These are phyloP conservation scores for Scaptomyza cyrtandrae DNA, from an alignment of 2,888 invertebrate species.

Conservation along the genomic window DNA sequence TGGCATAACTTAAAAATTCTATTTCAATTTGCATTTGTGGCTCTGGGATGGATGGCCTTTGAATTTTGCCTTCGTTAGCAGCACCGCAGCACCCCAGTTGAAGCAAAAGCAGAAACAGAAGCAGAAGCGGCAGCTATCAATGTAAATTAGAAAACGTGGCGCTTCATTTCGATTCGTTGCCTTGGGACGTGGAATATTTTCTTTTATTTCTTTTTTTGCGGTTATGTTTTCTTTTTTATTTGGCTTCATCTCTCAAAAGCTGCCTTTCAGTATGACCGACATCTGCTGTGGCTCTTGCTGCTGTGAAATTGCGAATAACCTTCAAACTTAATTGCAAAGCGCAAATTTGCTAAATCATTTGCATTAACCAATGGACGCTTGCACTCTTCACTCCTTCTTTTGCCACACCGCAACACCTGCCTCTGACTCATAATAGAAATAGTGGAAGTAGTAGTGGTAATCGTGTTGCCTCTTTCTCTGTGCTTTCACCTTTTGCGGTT, in stretches of 20 bases:
- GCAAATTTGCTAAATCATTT: slow-evolving; percentile 68
- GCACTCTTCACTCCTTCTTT: neutral
- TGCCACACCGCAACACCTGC: neutral
- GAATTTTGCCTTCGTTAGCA: slow-evolving; percentile 65
- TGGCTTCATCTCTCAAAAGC: slow-evolving; percentile 32
- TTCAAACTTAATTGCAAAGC: slow-evolving; percentile 77
- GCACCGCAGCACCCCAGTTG: slow-evolving; percentile 7
- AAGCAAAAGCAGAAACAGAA: slow-evolving; percentile 2
- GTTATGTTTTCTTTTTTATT: slow-evolving; percentile 3
- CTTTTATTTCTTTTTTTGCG: slow-evolving; percentile 1
- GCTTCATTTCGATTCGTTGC: slow-evolving; percentile 75
- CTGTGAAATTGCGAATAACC: slow-evolving; percentile 49
- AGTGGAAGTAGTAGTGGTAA: neutral
- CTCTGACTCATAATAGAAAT: neutral
- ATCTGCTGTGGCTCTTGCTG: slow-evolving; percentile 24
- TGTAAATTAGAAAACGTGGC: slow-evolving; percentile 70
- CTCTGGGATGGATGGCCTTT: slow-evolving; percentile 61
- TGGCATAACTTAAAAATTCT: slow-evolving; percentile 78
- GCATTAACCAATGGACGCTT: slow-evolving; percentile 65
- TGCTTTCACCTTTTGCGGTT: slow-evolving; percentile 68
- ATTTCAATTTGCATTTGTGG: slow-evolving; percentile 74
- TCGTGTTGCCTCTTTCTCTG: slow-evolving; percentile 21
- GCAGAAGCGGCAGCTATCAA: slow-evolving; percentile 62
- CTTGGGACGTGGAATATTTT: slow-evolving; percentile 38
- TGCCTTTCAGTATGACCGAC: slow-evolving; percentile 48